These are phyloP conservation scores for Catharus minimus DNA, from an alignment of 2,113 vertebrate genomes.

Conservation along the genomic window DNA sequence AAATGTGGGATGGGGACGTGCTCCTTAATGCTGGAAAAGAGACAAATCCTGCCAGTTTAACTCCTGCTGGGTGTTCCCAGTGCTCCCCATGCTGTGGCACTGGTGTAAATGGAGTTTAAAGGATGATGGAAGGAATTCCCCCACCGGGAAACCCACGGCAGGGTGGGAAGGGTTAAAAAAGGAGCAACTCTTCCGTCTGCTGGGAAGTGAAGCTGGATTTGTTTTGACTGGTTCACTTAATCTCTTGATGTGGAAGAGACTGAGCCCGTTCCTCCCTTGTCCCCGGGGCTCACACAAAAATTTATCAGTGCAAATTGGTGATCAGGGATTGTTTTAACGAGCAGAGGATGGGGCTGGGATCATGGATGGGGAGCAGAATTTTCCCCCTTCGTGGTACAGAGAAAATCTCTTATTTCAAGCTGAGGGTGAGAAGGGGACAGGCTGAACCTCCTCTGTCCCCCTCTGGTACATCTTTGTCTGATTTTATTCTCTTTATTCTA, in stretches of 20 bases:
- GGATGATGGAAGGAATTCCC: background rate
- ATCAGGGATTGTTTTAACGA: background rate
- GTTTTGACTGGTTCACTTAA: background rate
- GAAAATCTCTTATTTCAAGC: background rate
- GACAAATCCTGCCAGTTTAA: background rate
- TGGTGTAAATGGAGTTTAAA: background rate
- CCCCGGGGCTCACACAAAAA: background rate
- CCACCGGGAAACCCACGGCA: accelerated
- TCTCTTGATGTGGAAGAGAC: background rate
- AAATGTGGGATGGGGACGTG: background rate
- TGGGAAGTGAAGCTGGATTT: background rate
- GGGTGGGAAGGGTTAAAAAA: background rate
- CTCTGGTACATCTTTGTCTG: background rate
- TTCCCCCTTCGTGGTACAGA: background rate
- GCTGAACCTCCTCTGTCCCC: background rate
- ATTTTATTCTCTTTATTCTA: background rate
- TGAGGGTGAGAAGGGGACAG: background rate
- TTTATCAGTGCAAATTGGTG: background rate
- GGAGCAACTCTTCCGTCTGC: background rate
- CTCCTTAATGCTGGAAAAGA: background rate
- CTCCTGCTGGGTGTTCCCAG: background rate
- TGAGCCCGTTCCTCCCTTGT: background rate
- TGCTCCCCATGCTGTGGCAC: accelerated
- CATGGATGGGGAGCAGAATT: background rate
- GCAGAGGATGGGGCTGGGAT: background rate